Evolutionary conservation across 2,888 invertebrate genomes (phyloP).

Genomic region (Esperia sulphurella): DNA sequence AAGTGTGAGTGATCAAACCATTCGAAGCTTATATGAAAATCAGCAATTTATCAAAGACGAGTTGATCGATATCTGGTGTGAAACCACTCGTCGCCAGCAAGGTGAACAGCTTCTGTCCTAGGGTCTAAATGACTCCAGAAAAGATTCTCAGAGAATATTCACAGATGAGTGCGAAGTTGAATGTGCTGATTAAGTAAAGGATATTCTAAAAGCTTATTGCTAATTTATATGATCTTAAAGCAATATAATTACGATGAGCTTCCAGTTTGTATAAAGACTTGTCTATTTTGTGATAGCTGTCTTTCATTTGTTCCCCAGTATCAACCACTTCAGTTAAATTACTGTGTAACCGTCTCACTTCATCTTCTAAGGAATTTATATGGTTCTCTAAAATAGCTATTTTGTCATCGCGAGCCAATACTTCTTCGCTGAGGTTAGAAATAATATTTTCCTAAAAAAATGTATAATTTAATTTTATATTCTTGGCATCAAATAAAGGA

Average conservation of each 20-base stretch:
- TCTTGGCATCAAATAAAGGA: not conserved
- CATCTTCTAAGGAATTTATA: constrained; percentile 58
- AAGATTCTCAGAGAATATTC: too few relatives aligned
- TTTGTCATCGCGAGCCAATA: constrained; percentile 47
- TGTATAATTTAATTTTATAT: not conserved
- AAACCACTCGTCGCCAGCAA: too few relatives aligned
- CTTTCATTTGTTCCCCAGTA: constrained; percentile 50
- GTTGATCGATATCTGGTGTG: too few relatives aligned
- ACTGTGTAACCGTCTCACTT: constrained; percentile 47
- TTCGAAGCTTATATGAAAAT: too few relatives aligned
- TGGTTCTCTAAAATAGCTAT: constrained; percentile 62
- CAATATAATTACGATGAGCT: constrained; percentile 55
- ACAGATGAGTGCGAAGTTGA: too few relatives aligned
- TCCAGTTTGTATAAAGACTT: constrained; percentile 50
- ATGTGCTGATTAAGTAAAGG: too few relatives aligned
- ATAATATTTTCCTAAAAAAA: constrained; percentile 50
- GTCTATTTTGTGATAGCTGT: constrained; percentile 43
- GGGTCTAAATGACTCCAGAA: too few relatives aligned
- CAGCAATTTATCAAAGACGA: too few relatives aligned
- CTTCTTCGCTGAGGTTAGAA: constrained; percentile 40
- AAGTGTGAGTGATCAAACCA: too few relatives aligned
- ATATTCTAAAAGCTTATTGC: too few relatives aligned
- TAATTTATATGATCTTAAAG: not conserved
- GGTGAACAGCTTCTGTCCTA: too few relatives aligned
- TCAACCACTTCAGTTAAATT: constrained; percentile 42